phyloP scores from a whole-genome alignment of 1,140 invertebrate species.

The Trichonephila clavipes region DNA sequence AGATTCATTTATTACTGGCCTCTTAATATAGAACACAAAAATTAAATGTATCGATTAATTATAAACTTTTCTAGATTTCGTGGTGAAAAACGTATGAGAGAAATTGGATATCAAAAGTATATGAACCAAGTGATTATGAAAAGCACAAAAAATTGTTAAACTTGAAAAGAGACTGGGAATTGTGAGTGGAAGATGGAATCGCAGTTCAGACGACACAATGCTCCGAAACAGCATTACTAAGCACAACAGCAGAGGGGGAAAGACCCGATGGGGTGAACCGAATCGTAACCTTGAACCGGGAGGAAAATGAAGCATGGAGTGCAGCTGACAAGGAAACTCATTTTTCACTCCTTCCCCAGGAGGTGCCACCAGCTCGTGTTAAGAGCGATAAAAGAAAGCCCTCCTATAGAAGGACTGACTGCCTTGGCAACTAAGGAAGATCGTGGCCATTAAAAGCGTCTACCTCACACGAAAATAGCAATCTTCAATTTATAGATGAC shows the following conservation, averaged over 20 bases:
- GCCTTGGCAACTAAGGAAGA: neutral
- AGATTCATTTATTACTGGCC: too few relatives aligned
- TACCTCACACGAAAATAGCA: too few relatives aligned
- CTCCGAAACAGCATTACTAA: neutral
- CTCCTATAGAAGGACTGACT: neutral
- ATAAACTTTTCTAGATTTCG: too few relatives aligned
- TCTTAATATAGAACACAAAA: too few relatives aligned
- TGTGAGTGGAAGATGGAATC: neutral
- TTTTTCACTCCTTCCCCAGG: conserved; percentile 31
- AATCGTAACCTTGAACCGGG: conserved; percentile 24
- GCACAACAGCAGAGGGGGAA: neutral
- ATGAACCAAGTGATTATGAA: neutral
- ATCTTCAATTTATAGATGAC: too few relatives aligned
- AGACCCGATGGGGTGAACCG: neutral
- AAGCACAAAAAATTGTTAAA: neutral
- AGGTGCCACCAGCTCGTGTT: conserved; percentile 23
- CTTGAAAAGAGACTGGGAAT: neutral
- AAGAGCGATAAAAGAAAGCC: conserved; percentile 11
- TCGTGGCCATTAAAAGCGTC: too few relatives aligned
- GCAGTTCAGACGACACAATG: neutral
- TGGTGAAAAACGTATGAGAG: too few relatives aligned
- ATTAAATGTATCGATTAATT: too few relatives aligned
- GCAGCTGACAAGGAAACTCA: conserved; percentile 24
- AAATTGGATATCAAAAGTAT: too few relatives aligned
- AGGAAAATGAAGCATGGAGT: conserved; percentile 17